These are phyloP conservation scores for Drosophila santomea DNA, from an alignment of 1,140 invertebrate genomes.

Conservation along the genomic window DNA sequence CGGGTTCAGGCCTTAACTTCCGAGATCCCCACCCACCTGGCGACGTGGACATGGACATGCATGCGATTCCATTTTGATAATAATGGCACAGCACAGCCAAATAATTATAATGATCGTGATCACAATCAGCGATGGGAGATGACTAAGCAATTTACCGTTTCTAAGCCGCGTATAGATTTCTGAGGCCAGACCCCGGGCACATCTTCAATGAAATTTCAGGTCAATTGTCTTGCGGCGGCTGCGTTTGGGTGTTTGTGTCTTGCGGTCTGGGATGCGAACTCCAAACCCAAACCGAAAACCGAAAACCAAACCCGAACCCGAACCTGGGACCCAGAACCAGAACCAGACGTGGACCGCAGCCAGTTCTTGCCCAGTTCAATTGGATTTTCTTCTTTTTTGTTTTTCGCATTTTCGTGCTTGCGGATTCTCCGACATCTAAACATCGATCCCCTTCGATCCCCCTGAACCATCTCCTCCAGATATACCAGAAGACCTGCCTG, in stretches of 20 bases:
- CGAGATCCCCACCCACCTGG: conserved; percentile 5
- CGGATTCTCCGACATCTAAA: conserved; percentile 23
- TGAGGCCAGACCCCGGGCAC: conserved; percentile 50
- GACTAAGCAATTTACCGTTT: conserved; percentile 81
- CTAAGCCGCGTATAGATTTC: conserved; percentile 60
- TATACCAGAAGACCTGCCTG: conserved; percentile 38
- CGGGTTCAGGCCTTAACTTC: conserved; percentile 20
- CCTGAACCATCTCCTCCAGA: background rate
- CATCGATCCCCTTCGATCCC: conserved; percentile 14
- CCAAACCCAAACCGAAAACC: conserved; percentile 27
- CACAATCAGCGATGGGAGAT: conserved; percentile 63
- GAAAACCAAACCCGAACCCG: conserved; percentile 24
- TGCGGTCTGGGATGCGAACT: conserved; percentile 48
- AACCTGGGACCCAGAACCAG: conserved; percentile 33
- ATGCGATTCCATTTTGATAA: conserved; percentile 82
- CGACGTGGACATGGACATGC: conserved; percentile 45
- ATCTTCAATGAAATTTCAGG: conserved; percentile 81
- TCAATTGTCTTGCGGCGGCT: conserved; percentile 79
- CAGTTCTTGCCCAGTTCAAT: conserved; percentile 44
- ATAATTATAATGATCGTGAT: conserved; percentile 83
- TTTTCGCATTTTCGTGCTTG: conserved; percentile 52
- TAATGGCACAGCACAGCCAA: conserved; percentile 77
- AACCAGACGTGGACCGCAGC: conserved; percentile 42
- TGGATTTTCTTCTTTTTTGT: conserved; percentile 66
- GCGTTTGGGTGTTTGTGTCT: conserved; percentile 31